Conservation (phyloP, 1,140 invertebrate genomes). For the Drosophila lowei region DNA sequence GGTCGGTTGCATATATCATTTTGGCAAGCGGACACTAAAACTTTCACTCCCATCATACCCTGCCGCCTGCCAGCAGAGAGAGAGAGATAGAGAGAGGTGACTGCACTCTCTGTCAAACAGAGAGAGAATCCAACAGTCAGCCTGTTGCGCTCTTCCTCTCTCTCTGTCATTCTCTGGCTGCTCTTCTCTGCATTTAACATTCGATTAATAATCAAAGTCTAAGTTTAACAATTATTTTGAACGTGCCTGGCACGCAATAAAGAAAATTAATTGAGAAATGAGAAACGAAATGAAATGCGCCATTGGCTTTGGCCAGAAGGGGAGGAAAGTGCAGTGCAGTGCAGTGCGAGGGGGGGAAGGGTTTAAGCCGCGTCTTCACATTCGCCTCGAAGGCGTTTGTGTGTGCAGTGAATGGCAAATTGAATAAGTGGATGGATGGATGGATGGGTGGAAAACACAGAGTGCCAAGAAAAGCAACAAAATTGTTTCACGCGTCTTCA, state of each 20-base stretch:
- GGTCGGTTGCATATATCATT: constrained; percentile 49
- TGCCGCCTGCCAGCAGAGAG: background rate
- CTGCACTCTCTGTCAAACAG: constrained; percentile 12
- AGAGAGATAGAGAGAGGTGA: constrained; percentile 9
- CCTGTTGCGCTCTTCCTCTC: too few relatives aligned
- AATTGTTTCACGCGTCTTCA: constrained; percentile 77
- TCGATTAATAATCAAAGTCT: constrained; percentile 48
- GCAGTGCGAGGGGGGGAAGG: background rate
- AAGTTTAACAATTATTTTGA: constrained; percentile 44
- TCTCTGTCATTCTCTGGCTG: too few relatives aligned
- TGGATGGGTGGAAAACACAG: constrained; percentile 48
- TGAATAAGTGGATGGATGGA: constrained; percentile 59
- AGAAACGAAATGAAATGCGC: constrained; percentile 76
- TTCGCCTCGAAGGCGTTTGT: constrained; percentile 1
- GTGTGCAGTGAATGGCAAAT: constrained; percentile 79
- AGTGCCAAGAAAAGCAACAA: constrained; percentile 56
- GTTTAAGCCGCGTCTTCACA: constrained; percentile 27
- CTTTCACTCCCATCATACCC: constrained; percentile 28
- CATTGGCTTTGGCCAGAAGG: constrained; percentile 45
- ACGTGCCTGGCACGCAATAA: constrained; percentile 46
- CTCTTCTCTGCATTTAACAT: constrained; percentile 28
- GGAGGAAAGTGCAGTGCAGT: background rate
- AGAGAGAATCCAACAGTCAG: constrained; percentile 4
- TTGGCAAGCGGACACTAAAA: constrained; percentile 44
- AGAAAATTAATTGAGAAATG: constrained; percentile 43